A percentile compares a stretch with the other conserved stretches of the same genome.
These are phyloP conservation scores for Drosophila mauritiana DNA, from an alignment of 1,140 invertebrate genomes.

Conservation along the genomic window DNA sequence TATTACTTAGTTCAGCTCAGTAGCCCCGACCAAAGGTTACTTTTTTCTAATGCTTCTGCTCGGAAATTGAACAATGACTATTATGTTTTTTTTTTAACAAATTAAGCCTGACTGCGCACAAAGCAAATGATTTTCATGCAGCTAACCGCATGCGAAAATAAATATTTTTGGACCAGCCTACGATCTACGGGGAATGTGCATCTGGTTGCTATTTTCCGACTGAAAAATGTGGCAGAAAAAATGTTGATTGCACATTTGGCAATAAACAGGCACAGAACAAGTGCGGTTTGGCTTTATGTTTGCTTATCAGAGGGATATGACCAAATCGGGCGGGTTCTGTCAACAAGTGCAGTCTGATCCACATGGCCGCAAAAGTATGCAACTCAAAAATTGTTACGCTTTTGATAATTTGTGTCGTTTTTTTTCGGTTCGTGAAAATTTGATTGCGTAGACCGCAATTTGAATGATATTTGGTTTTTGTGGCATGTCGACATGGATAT, in stretches of 20 bases:
- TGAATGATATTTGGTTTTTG: constrained; percentile 74
- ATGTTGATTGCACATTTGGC: constrained; percentile 65
- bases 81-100: constrained; percentile 5
- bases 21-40: constrained; percentile 2
- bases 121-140: constrained; percentile 68
- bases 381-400: constrained; percentile 33
- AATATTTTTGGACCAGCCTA: constrained; percentile 62
- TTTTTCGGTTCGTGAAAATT: constrained; percentile 36
- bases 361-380: constrained; percentile 34
- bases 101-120: constrained; percentile 15
- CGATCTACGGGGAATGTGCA: background rate
- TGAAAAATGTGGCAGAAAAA: constrained; percentile 31
- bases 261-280: constrained; percentile 53
- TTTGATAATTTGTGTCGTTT: constrained; percentile 25
- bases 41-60: constrained; percentile 12
- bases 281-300: constrained; percentile 59
- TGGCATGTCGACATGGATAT: constrained; percentile 33
- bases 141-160: constrained; percentile 75
- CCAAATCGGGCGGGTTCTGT: constrained; percentile 21
- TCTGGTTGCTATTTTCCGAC: constrained; percentile 20
- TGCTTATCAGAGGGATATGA: constrained; percentile 9
- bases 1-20: constrained; percentile 7
- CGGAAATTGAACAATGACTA: constrained; percentile 10
- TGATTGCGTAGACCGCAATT: constrained; percentile 71
- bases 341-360: constrained; percentile 35